Evolutionary conservation across 2,888 invertebrate species (phyloP), one percentile per base, ranked within the genome.

Genomic region (Clivina fossor): DNA sequence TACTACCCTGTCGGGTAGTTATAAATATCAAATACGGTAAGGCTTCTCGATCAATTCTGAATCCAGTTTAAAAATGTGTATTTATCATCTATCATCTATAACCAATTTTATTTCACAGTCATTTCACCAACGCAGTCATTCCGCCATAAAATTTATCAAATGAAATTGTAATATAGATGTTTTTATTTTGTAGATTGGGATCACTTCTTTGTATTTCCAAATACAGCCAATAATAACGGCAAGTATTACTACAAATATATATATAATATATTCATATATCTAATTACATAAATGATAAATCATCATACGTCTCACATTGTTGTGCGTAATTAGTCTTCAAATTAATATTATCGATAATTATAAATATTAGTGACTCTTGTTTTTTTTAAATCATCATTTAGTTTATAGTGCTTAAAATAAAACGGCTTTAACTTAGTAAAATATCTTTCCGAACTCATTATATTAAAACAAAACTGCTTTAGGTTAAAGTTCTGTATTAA

Each of bases 181-280:
- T 50, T 50, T 43, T 43, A 2, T 32, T 40, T 50, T 50, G 18
- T 50, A 50, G 50, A 50, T 50, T 50, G 50, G 50, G 50, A 40
- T 18, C 28, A 50, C 38, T 26, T 40, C 28, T 50, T 50, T 50
- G 20, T 50, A 38, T 50, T 19, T 20, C 50, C 38, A 50, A 50
- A 50, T 50, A 26, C 50, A 30, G 28, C 18, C 19, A n/a, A 40
- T 11, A 50, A 50, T 18, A 50, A 28, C 26, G 50, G 50, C 50
- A 50, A 50, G 50, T 50, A 41, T 38, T 19, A 35, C 32, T 22
- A 44, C 28, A 16, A 30, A 15, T 46, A 26, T 13, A 46, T 24
- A 16, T 41, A 4, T 19, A 40, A 40, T 24, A 7, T n/a, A n/a
- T 32, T 38, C 3, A 20, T 18, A 19, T n/a, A 1, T 16, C 35